Conservation (phyloP, 2,888 invertebrate species). For the Uropetala carovei region DNA sequence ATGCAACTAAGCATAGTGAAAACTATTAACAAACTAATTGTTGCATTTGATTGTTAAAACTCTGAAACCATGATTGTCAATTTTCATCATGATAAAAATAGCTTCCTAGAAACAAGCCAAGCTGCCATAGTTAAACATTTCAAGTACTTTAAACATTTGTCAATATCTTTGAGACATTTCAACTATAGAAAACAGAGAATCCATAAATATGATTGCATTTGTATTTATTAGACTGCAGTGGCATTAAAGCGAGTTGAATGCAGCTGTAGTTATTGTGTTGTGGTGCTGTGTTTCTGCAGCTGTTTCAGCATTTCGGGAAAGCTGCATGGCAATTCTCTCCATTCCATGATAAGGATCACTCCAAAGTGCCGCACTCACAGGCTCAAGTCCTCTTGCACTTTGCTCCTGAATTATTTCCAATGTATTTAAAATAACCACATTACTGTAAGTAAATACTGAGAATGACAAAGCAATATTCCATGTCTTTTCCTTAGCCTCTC, state of each 20-base stretch:
- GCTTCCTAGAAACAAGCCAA: too few relatives aligned
- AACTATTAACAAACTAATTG: neutral
- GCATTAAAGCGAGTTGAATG: neutral
- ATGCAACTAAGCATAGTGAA: neutral
- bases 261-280: neutral
- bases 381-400: neutral
- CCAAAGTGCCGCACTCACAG: slow-evolving; percentile 6
- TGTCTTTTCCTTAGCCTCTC: too few relatives aligned
- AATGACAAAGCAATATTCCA: too few relatives aligned
- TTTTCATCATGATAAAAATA: neutral
- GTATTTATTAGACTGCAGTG: neutral
- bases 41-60: neutral
- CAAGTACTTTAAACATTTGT: neutral
- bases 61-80: neutral
- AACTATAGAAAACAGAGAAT: neutral
- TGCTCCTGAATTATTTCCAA: neutral
- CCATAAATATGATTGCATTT: neutral
- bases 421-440: neutral
- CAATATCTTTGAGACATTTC: neutral
- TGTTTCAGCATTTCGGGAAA: neutral
- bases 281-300: slow-evolving; percentile 24
- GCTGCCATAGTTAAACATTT: neutral
- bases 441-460: neutral
- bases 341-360: slow-evolving; percentile 14
- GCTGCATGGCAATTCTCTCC: slow-evolving; percentile 6